Percentiles rank a stretch among this genome's conserved stretches.
phyloP scores from a whole-genome alignment of 2,888 invertebrate species.

The Psylliodes chrysocephalus region DNA sequence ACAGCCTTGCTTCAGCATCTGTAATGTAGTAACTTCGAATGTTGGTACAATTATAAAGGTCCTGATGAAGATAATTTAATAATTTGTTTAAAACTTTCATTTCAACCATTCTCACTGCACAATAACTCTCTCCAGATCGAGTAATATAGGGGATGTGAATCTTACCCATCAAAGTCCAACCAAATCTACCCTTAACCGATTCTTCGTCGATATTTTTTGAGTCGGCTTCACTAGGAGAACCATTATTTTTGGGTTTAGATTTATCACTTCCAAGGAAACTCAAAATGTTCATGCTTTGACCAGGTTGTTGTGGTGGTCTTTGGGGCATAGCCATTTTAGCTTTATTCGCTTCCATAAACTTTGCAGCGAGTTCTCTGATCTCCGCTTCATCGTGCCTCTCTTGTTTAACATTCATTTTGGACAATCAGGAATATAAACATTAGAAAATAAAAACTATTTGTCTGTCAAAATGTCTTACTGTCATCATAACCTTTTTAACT shows the following conservation, averaged over 20 bases:
- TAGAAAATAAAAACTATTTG: conserved; percentile 37
- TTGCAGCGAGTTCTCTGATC: conserved; percentile 86
- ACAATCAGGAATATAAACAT: conserved; percentile 24
- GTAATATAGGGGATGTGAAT: conserved; percentile 90
- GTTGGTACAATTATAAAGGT: conserved; percentile 90
- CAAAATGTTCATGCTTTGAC: conserved; percentile 70
- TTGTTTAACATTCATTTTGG: conserved; percentile 69
- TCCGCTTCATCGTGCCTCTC: conserved; percentile 88
- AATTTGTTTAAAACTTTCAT: conserved; percentile 89
- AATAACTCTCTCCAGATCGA: conserved; percentile 85
- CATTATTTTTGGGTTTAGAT: conserved; percentile 46
- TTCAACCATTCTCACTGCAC: conserved; percentile 95
- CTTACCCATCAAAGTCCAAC: conserved; percentile 90
- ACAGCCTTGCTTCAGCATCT: conserved; percentile 86
- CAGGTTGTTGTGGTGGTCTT: conserved; percentile 56
- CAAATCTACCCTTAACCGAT: conserved; percentile 84
- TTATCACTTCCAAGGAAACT: conserved; percentile 70
- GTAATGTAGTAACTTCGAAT: conserved; percentile 94
- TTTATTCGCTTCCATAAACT: conserved; percentile 76
- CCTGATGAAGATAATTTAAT: conserved; percentile 87
- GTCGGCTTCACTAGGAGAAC: conserved; percentile 62
- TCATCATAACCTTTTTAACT: conserved; percentile 35
- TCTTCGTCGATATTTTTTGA: conserved; percentile 71
- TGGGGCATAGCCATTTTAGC: conserved; percentile 66
- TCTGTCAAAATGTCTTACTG: conserved; percentile 35